Conservation (phyloP, 2,113 vertebrate species). For the Sciurus niger region DNA sequence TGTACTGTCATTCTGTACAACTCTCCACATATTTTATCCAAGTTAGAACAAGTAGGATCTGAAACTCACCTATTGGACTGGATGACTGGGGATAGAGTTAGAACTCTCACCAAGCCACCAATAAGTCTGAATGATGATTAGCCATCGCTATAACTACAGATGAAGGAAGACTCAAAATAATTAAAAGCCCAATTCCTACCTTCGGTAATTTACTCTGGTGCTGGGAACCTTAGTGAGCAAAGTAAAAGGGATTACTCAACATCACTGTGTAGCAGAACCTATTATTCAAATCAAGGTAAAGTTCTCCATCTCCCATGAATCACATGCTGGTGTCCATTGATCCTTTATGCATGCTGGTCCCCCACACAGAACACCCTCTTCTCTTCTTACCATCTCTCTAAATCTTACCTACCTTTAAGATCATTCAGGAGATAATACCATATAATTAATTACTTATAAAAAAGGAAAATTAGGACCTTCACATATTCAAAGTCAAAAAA, state of each 20-base stretch:
- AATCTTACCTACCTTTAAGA: neutral
- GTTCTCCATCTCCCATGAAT: neutral
- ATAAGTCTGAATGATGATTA: no score
- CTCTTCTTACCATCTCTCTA: neutral
- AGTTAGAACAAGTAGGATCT: constrained; percentile 10
- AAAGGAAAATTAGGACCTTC: neutral
- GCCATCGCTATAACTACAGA: no score
- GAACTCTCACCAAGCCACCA: no score
- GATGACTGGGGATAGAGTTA: no score
- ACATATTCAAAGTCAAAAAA: constrained; percentile 24
- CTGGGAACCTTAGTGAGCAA: no score
- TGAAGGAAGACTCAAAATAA: no score
- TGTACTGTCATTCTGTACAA: neutral
- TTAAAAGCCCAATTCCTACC: no score
- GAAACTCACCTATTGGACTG: no score
- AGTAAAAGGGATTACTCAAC: neutral
- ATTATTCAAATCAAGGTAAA: neutral
- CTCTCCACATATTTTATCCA: neutral
- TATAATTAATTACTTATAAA: neutral
- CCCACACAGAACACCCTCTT: neutral
- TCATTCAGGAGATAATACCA: neutral
- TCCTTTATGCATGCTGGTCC: neutral
- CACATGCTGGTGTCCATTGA: neutral
- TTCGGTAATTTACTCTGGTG: no score
- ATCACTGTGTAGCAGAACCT: neutral